These are phyloP conservation scores for Tineola bisselliella DNA, from an alignment of 2,888 invertebrate genomes.

Conservation along the genomic window DNA sequence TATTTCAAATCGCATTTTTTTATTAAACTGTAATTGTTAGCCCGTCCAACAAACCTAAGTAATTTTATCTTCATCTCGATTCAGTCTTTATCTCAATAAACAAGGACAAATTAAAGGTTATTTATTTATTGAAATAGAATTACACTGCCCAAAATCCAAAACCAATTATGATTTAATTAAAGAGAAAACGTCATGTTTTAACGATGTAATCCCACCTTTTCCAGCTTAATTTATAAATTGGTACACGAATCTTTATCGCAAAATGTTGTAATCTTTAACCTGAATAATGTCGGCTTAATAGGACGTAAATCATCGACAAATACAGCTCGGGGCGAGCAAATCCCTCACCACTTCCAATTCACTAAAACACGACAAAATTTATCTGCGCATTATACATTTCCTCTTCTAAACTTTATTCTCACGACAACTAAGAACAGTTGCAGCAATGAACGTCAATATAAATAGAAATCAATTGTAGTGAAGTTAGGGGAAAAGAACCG, in stretches of 20 bases:
- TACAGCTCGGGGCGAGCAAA: conserved; percentile 15
- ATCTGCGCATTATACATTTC: not conserved
- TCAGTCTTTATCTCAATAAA: not conserved
- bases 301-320: conserved; percentile 19
- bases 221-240: conserved; percentile 6
- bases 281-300: conserved; percentile 19
- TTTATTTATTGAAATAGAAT: not conserved
- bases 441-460: conserved; percentile 8
- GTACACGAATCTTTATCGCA: conserved; percentile 11
- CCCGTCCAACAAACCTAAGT: not conserved
- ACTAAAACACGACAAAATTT: conserved; percentile 7
- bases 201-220: conserved; percentile 10
- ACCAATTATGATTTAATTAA: conserved; percentile 1
- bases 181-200: conserved; percentile 1
- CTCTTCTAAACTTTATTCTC: not conserved
- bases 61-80: not conserved
- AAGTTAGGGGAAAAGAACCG: not conserved
- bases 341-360: conserved; percentile 5
- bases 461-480: not conserved
- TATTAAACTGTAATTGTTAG: not conserved
- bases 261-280: conserved; percentile 17
- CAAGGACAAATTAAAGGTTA: not conserved
- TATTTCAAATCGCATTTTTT: not conserved
- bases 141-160: not conserved
- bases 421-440: not conserved